phyloP scores from a whole-genome alignment of 2,113 vertebrate genomes.

The Tonatia bakeri region DNA sequence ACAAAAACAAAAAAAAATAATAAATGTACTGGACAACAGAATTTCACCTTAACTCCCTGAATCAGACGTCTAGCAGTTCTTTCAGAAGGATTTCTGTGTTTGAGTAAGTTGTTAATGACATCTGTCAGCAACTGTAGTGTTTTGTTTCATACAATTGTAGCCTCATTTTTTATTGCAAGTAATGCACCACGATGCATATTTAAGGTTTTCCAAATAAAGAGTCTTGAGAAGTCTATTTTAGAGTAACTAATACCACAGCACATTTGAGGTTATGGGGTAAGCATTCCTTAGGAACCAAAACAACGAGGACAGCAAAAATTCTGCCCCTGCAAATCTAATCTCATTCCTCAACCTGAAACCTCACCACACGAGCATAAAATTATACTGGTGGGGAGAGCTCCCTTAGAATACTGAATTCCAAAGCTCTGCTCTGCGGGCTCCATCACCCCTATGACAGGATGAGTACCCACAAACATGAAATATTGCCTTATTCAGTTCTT shows the following conservation, averaged over 20 bases:
- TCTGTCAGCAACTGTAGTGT: constrained; percentile 67
- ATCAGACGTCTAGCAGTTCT: constrained; percentile 35
- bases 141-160: constrained; percentile 68
- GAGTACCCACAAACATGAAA: constrained; percentile 80
- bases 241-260: constrained; percentile 46
- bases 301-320: constrained; percentile 38
- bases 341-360: constrained; percentile 25
- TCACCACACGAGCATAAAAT: neutral
- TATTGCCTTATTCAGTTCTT: constrained; percentile 80
- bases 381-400: constrained; percentile 53
- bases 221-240: constrained; percentile 57
- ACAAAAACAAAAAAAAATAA: neutral
- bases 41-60: neutral
- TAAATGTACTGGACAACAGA: neutral
- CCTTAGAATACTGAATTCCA: constrained; percentile 66
- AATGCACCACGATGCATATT: constrained; percentile 58
- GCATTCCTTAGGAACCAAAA: constrained; percentile 48
- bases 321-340: neutral
- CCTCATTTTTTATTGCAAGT: constrained; percentile 60
- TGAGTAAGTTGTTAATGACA: constrained; percentile 60
- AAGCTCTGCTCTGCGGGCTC: constrained; percentile 74
- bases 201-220: constrained; percentile 66
- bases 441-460: constrained; percentile 78
- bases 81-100: constrained; percentile 35
- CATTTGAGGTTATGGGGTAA: constrained; percentile 43